Evolutionary conservation across 2,888 invertebrate genomes (phyloP), one percentile per base, ranked within the genome.

Genomic region (Dynastes hyllus): DNA sequence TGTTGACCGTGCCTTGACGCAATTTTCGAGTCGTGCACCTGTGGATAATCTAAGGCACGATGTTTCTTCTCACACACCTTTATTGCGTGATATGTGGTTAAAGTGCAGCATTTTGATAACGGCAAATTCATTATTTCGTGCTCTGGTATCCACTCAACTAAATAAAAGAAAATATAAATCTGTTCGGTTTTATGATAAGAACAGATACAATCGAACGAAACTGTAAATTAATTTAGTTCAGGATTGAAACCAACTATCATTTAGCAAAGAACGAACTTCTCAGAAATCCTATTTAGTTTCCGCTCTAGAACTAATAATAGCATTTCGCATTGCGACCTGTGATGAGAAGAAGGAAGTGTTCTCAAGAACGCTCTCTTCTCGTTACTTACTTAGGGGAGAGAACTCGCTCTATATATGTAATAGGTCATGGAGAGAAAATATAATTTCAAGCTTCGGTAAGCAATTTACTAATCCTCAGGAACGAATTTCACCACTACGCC

Each of bases 381-480:
- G n/a, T 37, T 71, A 55, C 16, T 58, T 58, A 16, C 61, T 69
- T 51, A 29, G 9, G 27, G 45, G 13, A 45, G 16, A 58, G 16
- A 58, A 1, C 55, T 73, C 32, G 45, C 6, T 45, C 45, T 45
- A 11, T 45, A 45, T 58, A 22, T 73, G 45, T 73, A 45, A 11
- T 80, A 67, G 79, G 79, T 81, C 78, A 76, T 76, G 79, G 58
- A 75, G 73, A 81, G 81, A 81, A 78, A 79, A 81, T 81, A 81
- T 81, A 81, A 81, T 81, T 81, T 81, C 81, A 79, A 75, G 81
- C 78, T 81, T 73, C 76, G 79, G 66, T 78, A 81, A 79, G 79
- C 81, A 81, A 81, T 81, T 81, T 76, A 71, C 77, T 81, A 81
- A 81, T 81, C 79, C 79, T 63, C 73, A 80, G 69, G 79, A 77